These are phyloP conservation scores for Arizona elegans DNA, from an alignment of 2,113 vertebrate species.

Conservation along the genomic window DNA sequence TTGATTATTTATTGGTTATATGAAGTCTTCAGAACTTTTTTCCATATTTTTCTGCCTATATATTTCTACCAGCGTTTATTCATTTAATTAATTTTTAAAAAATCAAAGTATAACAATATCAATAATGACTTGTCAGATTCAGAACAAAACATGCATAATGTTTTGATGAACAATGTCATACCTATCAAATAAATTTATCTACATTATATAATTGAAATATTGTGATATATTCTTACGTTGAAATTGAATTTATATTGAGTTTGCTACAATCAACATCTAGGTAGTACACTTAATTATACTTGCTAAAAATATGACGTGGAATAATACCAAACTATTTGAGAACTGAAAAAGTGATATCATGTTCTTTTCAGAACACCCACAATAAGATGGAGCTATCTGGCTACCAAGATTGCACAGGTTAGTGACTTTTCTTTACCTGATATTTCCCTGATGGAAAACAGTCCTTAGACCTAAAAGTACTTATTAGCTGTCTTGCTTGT, in stretches of 20 bases:
- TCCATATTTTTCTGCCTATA: neutral
- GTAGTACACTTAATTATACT: neutral
- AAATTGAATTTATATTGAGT: neutral
- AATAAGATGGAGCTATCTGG: constrained; percentile 90
- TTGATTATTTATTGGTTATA: neutral
- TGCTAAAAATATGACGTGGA: neutral
- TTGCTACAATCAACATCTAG: neutral
- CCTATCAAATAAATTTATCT: neutral
- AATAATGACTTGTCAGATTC: neutral
- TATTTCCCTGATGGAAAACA: neutral
- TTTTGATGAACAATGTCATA: neutral
- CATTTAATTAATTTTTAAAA: neutral
- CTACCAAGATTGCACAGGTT: constrained; percentile 90
- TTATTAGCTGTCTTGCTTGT: neutral
- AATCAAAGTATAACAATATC: neutral
- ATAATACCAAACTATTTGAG: neutral
- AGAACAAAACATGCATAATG: neutral
- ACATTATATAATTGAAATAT: neutral
- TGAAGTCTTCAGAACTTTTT: neutral
- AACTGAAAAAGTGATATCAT: neutral
- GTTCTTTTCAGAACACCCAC: constrained; percentile 76
- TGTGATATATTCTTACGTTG: neutral
- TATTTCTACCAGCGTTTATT: neutral
- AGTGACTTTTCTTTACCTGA: neutral
- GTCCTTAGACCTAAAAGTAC: neutral